These are phyloP conservation scores for Prosopocoilus inquinatus DNA, from an alignment of 2,888 invertebrate species.

Conservation along the genomic window DNA sequence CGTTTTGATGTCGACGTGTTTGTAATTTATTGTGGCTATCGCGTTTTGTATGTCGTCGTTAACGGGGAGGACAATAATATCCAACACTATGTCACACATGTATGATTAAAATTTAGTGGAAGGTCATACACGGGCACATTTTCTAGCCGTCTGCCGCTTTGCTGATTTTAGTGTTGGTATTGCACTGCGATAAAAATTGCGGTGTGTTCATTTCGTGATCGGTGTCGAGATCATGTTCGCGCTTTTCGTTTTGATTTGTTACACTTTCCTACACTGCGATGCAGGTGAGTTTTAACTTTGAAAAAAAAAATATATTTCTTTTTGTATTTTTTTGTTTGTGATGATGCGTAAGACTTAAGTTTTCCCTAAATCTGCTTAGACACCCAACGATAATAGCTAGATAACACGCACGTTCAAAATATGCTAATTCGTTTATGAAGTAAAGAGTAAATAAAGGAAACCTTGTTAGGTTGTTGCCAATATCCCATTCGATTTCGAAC, in stretches of 20 bases:
- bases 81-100: conserved; percentile 39
- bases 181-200: conserved; percentile 17
- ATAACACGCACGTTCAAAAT: no score
- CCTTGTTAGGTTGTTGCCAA: no score
- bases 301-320: no score
- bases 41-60: background rate
- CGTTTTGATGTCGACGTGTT: background rate
- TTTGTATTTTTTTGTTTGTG: no score
- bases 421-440: no score
- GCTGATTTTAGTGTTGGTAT: conserved; percentile 31
- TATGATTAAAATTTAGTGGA: conserved; percentile 45
- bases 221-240: background rate
- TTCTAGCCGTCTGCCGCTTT: conserved; percentile 31
- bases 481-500: no score
- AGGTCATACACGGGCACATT: conserved; percentile 39
- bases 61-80: conserved; percentile 15
- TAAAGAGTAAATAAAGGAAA: no score
- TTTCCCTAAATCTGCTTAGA: no score
- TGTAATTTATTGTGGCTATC: background rate
- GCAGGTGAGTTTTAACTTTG: background rate
- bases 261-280: background rate
- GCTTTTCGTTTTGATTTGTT: background rate
- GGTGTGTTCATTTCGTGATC: conserved; percentile 3
- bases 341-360: no score
- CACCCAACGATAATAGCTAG: no score